Percentiles rank a stretch among this genome's conserved stretches.
phyloP scores from a whole-genome alignment of 1,140 invertebrate genomes.

The Caerostris extrusa region DNA sequence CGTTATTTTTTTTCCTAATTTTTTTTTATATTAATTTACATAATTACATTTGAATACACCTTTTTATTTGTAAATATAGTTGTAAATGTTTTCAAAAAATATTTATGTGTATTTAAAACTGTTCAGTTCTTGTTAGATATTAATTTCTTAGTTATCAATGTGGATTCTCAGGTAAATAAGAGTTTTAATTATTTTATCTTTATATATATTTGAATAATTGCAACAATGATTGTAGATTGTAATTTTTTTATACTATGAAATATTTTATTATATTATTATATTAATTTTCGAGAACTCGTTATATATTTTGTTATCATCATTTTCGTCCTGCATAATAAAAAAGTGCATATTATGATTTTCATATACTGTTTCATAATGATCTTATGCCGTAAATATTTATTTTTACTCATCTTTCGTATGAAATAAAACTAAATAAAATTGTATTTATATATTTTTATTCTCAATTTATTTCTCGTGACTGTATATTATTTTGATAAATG shows the following conservation, averaged over 20 bases:
- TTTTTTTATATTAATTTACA: neutral
- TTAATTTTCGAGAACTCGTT: neutral
- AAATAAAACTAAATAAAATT: constrained; percentile 1
- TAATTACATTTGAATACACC: neutral
- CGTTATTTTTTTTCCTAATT: neutral
- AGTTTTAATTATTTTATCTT: neutral
- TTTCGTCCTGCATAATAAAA: neutral
- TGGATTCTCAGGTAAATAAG: neutral
- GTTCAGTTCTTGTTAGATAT: neutral
- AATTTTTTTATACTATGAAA: neutral
- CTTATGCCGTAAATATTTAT: constrained; percentile 6
- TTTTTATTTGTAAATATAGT: neutral
- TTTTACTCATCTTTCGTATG: constrained; percentile 14
- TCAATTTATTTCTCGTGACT: constrained; percentile 29
- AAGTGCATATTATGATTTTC: neutral
- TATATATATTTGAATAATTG: neutral
- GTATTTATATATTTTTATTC: constrained; percentile 5
- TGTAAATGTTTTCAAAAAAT: neutral
- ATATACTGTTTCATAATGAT: neutral
- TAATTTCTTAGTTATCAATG: neutral
- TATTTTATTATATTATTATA: neutral
- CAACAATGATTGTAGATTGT: neutral
- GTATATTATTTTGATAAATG: constrained; percentile 18
- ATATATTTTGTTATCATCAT: neutral
- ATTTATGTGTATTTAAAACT: neutral